Base-by-base conservation (phyloP, 2,797 vertebrate genomes). In the Neostethus bicornis region DNA sequence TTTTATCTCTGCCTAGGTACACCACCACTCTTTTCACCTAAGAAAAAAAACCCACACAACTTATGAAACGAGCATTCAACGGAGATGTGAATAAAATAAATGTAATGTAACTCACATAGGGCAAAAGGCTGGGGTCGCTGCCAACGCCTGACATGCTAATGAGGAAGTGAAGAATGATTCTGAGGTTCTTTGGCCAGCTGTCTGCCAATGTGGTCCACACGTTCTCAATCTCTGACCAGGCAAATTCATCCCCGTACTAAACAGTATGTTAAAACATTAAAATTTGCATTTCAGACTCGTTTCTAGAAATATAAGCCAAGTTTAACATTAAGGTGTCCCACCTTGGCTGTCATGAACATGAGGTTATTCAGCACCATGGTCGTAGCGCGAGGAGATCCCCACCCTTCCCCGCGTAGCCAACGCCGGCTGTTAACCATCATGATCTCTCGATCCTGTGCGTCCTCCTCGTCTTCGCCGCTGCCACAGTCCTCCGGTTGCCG, bases 261-360 rank as follows among this genome's bases (percentile, higher is more conserved):
- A 42, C 56, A 61, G 35, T 50, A 21, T 4, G 39, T 2, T 7
- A 37, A 1, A 4, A 54, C 4, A 17, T 13, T 5, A 45, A 7
- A 61, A 60, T n/a, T 0, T 0, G 1, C 2, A 17, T 16, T 19
- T n/a, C 8, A 19, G 7, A 19, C 38, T 4, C 38, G 38, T 19
- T 16, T 38, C 16, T 9, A 38, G 17, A 19, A 17, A 19, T 4
- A n/a, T 35, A n/a, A 14, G 47, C 6, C 10, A 11, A 23, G 2
- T 28, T 5, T 2, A 1, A 42, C 12, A 37, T 31, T 37, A 2
- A 32, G 19, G 12, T 0, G 17, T 1, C 67, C 86, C 89, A 99
- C 97, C 95, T 99, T 99, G 11, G 97, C 96, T 0, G 97, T 99
- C 93, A 99, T 98, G 81, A 98, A 98, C 95, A 99, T 97, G 38